Percentiles rank a stretch among this genome's conserved stretches.
phyloP scores from a whole-genome alignment of 1,140 invertebrate genomes.

The Latrodectus geometricus region DNA sequence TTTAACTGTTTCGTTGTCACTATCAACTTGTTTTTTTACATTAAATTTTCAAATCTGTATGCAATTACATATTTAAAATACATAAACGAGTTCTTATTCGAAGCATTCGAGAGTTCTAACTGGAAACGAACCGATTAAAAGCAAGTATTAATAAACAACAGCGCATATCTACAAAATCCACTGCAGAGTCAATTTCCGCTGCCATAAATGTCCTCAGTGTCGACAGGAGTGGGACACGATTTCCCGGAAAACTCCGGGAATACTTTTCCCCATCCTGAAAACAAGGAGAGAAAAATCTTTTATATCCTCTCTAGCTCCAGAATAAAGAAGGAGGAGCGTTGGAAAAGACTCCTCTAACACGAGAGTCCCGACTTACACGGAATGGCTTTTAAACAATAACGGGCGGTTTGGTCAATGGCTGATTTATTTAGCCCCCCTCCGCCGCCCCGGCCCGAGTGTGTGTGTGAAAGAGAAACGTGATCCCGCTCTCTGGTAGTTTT shows the following conservation, averaged over 20 bases:
- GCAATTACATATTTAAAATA: too few species aligned
- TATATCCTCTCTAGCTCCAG: conserved; percentile 20
- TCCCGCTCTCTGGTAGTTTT: conserved; percentile 33
- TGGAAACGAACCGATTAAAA: too few species aligned
- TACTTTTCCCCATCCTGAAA: conserved; percentile 20
- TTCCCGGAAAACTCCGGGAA: background rate
- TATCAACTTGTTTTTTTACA: too few species aligned
- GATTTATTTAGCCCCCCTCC: conserved; percentile 44
- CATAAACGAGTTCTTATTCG: too few species aligned
- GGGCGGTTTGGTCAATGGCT: conserved; percentile 27
- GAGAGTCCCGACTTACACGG: conserved; percentile 30
- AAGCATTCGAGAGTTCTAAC: too few species aligned
- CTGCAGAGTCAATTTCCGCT: too few species aligned
- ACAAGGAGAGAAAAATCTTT: background rate
- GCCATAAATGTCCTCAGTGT: too few species aligned
- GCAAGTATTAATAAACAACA: too few species aligned
- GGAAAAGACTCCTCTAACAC: background rate
- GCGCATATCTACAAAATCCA: too few species aligned
- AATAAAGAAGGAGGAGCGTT: conserved; percentile 2
- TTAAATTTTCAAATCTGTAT: too few species aligned
- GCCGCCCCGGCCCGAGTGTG: background rate
- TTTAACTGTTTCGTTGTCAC: too few species aligned
- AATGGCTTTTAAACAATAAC: conserved; percentile 60
- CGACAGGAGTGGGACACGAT: too few species aligned
- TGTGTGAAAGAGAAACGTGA: conserved; percentile 41